Evolutionary conservation across 2,888 invertebrate genomes (phyloP), one percentile per base, ranked within the genome.

Genomic region (Brachycybe producta): DNA sequence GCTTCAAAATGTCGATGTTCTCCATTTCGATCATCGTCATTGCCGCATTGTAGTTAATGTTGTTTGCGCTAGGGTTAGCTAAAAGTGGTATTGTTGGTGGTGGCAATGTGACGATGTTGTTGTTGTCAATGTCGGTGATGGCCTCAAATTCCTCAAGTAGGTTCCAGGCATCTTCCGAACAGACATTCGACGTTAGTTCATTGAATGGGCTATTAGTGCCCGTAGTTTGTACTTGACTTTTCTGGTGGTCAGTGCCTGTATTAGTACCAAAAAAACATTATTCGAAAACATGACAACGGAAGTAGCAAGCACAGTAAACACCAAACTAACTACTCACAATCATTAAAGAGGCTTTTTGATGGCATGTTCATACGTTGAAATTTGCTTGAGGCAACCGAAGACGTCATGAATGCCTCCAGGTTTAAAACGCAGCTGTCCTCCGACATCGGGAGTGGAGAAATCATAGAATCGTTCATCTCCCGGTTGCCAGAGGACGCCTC

Each of bases 281-380:
- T 1, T 30, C n/a, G 32, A 2, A 26, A 15, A 19, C 26, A 3
- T 23, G 17, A 4, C 24, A 27, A 42, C 11, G 5, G 8, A 13
- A 15, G 2, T 42, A 26, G 4, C 5, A 26, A n/a, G 1, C 26
- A 13, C 8, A 15, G 7, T 26, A 42, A 26, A 17, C 19, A 5
- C 13, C 28, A 15, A 5, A 42, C 39, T 15, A n/a, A 24, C 26
- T 4, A 42, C 42, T 26, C 28, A 42, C 42, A 27, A 7, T 42
- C 42, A 42, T 42, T 42, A 42, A 42, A 42, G 42, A 42, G 42
- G 42, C 42, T 42, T 42, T 23, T 26, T 26, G 42, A 42, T 28
- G 26, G 19, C 42, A 26, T 24, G 19, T 42, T 42, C 24, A 42
- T 27, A 42, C 42, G 42, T 4, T 19, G 42, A 42, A 2, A 28